Evolutionary conservation across 2,797 vertebrate species (phyloP), one percentile per base, ranked within the genome.

Genomic region (Acrossocheilus fasciatus): DNA sequence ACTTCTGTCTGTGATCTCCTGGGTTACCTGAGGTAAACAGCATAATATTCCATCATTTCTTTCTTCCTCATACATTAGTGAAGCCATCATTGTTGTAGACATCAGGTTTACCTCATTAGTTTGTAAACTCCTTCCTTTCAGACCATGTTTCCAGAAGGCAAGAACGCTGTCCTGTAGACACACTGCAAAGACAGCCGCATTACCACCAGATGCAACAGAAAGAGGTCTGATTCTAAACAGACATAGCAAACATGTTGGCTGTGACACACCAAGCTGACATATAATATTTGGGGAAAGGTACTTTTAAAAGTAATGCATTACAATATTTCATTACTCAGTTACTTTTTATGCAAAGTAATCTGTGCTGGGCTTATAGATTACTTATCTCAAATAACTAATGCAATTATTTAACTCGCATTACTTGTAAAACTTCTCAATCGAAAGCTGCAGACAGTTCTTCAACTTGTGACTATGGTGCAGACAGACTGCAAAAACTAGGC

Each of bases 141-240:
- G 94, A 6, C 95, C 95, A 0, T 96, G 95, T 81, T 91, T 95
- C 95, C 95, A 96, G 90, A 96, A 96, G 26, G 94, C 95, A 83
- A 96, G 93, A 73, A 95, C 93, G 0, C 95, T 96, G 89, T 96
- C 95, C 91, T 96, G 95, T 72, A 96, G 91, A 85, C 95, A 96
- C 68, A 96, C 95, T 96, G 88, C 3, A 75, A 30, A 50, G n/a
- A 68, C 45, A 80, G 77, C 1, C 74, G 57, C 10, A 62, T 70
- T 47, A 75, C 0, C 62, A 69, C 14, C 59, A 75, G 34, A 75
- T 66, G 23, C n/a, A n/a, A 7, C 69, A 62, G 6, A 73, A 83
- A 45, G 12, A 72, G 14, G 14, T 50, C 54, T 57, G 54, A 59
- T 4, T n/a, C 4, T 5, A 30, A 14, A 30, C 15, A 26, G 59